Conservation (phyloP, 2,113 vertebrate genomes). For the Cyrtonyx montezumae region DNA sequence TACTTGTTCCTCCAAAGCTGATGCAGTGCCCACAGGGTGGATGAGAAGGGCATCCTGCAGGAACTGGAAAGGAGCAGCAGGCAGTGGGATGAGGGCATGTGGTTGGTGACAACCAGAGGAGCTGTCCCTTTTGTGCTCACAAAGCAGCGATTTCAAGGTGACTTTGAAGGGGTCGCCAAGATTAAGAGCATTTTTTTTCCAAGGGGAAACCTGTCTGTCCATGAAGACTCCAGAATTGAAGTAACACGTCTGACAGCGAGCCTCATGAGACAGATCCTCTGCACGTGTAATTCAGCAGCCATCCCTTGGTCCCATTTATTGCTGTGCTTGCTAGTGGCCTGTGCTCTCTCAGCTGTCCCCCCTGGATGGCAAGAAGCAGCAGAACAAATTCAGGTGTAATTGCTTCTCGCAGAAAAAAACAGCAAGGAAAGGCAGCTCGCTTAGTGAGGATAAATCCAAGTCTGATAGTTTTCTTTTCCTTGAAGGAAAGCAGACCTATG, state of each 20-base stretch:
- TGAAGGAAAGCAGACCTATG: conserved; percentile 27
- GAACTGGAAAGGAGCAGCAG: background rate
- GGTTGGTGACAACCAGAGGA: background rate
- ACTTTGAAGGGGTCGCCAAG: conserved; percentile 15
- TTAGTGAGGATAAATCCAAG: background rate
- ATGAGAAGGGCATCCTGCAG: background rate
- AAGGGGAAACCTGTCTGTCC: background rate
- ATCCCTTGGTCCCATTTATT: background rate
- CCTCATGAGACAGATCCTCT: background rate
- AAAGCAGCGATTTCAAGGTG: background rate
- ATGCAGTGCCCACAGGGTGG: background rate
- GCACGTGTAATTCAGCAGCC: background rate
- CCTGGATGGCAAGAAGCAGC: background rate
- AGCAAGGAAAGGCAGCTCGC: background rate
- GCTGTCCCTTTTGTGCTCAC: background rate
- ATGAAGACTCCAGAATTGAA: background rate
- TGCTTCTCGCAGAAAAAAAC: background rate
- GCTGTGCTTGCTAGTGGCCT: background rate
- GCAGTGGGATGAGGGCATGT: background rate
- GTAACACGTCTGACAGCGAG: background rate
- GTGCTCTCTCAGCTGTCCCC: background rate
- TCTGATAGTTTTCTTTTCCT: conserved; percentile 5
- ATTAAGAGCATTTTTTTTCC: background rate
- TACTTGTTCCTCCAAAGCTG: background rate
- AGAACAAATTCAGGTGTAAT: conserved; percentile 35